Conservation (phyloP, 2,888 invertebrate genomes). For the Calameuta pallipes region DNA sequence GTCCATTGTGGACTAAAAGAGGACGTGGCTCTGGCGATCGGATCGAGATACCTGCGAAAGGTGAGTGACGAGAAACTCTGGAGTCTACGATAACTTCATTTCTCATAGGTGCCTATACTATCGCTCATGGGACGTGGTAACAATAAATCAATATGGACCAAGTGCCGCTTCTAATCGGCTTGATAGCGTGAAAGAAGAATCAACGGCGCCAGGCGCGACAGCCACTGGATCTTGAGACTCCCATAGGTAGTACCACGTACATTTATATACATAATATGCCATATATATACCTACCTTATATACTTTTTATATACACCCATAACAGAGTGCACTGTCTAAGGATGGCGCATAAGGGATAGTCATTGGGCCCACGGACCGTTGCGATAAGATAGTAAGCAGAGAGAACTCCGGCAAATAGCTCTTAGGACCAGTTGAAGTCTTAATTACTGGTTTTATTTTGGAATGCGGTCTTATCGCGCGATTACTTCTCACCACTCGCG, state of each 20-base stretch:
- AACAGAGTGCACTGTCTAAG: neutral
- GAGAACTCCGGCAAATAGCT: slow-evolving; percentile 1
- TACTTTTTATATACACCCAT: neutral
- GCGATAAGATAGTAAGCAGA: neutral
- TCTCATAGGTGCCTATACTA: neutral
- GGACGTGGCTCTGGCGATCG: neutral
- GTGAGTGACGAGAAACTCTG: neutral
- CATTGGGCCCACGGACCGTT: neutral
- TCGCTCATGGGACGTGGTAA: neutral
- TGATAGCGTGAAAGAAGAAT: neutral
- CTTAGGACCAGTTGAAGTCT: slow-evolving; percentile 52
- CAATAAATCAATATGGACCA: slow-evolving; percentile 6
- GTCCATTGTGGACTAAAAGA: neutral
- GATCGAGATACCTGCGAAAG: slow-evolving; percentile 1
- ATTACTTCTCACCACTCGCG: slow-evolving; percentile 25
- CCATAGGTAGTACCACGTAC: neutral
- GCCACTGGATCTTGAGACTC: neutral
- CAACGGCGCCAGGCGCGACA: neutral
- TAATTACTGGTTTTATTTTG: slow-evolving; percentile 51
- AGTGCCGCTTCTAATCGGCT: neutral
- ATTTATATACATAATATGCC: neutral
- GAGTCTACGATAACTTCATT: neutral
- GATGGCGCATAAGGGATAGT: neutral
- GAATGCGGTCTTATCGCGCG: slow-evolving; percentile 40
- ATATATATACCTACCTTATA: neutral